A percentile compares a stretch with the other conserved stretches of the same genome.
Conservation (phyloP, 2,113 vertebrate genomes). For the Poeciliopsis occidentalis region DNA sequence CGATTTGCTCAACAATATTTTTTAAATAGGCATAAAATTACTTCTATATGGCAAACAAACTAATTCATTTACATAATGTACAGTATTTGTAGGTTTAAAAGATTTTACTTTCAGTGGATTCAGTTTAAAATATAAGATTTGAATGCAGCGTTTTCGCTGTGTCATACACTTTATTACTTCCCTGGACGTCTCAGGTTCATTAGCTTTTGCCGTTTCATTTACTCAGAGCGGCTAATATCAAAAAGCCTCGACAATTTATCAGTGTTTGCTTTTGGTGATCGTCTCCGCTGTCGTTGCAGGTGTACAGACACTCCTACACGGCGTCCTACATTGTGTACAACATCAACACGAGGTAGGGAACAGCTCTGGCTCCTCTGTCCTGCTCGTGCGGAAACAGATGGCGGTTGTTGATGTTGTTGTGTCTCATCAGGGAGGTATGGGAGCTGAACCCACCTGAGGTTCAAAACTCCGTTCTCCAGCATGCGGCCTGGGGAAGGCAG, state of each 20-base stretch:
- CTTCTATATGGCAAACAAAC: no score
- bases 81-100: no score
- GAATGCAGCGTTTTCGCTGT: background rate
- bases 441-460: constrained; percentile 97
- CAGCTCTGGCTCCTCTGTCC: background rate
- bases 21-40: no score
- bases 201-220: background rate
- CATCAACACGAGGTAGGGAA: constrained; percentile 87
- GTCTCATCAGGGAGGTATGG: constrained; percentile 89
- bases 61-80: no score
- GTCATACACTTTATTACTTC: background rate
- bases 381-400: background rate
- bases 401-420: background rate
- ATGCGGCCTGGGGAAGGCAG: constrained; percentile 91
- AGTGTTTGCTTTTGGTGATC: constrained; percentile 20
- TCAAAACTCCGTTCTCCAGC: constrained; percentile 90
- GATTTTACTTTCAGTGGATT: no score
- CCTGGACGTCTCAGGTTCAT: background rate
- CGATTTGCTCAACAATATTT: no score
- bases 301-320: constrained; percentile 91
- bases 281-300: constrained; percentile 73
- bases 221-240: background rate
- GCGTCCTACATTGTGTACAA: constrained; percentile 95
- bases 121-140: background rate
- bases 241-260: background rate